Percentiles rank a stretch among this genome's conserved stretches.
These are phyloP conservation scores for Drosophila mulleri DNA, from an alignment of 2,888 invertebrate genomes.

Conservation along the genomic window DNA sequence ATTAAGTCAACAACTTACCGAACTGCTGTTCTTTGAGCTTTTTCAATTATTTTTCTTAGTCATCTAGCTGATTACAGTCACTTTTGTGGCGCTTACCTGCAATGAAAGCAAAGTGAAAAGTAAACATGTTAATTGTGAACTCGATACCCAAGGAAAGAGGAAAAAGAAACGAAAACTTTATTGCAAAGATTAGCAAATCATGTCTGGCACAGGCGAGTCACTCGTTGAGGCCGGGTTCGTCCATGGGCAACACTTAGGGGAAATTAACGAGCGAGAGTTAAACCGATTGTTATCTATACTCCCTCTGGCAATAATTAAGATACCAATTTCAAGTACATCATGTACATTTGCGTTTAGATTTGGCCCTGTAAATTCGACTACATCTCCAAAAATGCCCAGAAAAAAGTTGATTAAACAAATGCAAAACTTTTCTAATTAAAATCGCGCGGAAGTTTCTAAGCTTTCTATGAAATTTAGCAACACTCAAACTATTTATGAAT, in stretches of 20 bases:
- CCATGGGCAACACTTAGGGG: slow-evolving; percentile 19
- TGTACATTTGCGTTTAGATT: not conserved
- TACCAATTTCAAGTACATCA: not conserved
- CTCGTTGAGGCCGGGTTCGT: slow-evolving; percentile 15
- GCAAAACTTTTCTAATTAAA: slow-evolving; percentile 76
- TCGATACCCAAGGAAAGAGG: slow-evolving; percentile 8
- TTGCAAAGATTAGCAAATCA: slow-evolving; percentile 62
- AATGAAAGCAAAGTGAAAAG: slow-evolving; percentile 57
- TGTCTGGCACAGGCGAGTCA: slow-evolving; percentile 46
- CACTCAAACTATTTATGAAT: slow-evolving; percentile 42
- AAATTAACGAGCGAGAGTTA: not conserved
- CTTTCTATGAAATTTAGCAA: slow-evolving; percentile 10
- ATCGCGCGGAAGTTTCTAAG: slow-evolving; percentile 55
- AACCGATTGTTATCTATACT: not conserved
- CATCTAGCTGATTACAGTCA: slow-evolving; percentile 18
- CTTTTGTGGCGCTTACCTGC: slow-evolving; percentile 60
- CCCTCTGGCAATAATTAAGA: not conserved
- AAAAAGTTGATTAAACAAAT: slow-evolving; percentile 48
- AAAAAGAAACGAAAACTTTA: slow-evolving; percentile 50
- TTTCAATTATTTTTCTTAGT: slow-evolving; percentile 8
- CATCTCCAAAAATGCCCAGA: slow-evolving; percentile 25
- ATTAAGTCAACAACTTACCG: slow-evolving; percentile 25
- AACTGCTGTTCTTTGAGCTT: not conserved
- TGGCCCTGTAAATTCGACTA: slow-evolving; percentile 22
- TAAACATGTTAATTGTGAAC: slow-evolving; percentile 70